Evolutionary conservation across 1,140 invertebrate species (phyloP).

Genomic region (Rhagoletis zephyria): DNA sequence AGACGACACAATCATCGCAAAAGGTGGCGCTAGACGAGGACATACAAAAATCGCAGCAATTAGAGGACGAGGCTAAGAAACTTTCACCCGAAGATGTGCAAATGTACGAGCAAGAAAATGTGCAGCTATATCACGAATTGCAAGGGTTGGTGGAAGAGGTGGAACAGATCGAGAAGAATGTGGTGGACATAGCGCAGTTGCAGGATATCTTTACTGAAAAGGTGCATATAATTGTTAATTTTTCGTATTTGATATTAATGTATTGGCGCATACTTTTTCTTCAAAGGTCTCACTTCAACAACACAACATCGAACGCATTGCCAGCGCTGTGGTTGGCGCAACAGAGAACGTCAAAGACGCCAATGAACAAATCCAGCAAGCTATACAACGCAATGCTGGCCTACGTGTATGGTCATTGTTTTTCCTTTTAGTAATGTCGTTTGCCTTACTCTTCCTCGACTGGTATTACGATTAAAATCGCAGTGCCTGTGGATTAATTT

Average conservation of each 20-base stretch:
- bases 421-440: slow-evolving; percentile 95
- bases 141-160: slow-evolving; percentile 87
- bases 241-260: slow-evolving; percentile 2
- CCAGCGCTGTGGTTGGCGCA: slow-evolving; percentile 88
- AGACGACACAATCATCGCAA: slow-evolving; percentile 19
- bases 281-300: slow-evolving; percentile 87
- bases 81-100: slow-evolving; percentile 90
- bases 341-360: slow-evolving; percentile 96
- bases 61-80: slow-evolving; percentile 75
- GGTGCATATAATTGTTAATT: slow-evolving; percentile 74
- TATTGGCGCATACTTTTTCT: background rate
- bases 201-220: slow-evolving; percentile 98
- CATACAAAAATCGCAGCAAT: slow-evolving; percentile 65
- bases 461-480: slow-evolving; percentile 94
- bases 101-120: slow-evolving; percentile 90
- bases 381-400: slow-evolving; percentile 96
- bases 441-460: slow-evolving; percentile 94
- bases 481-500: background rate
- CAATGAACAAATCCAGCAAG: slow-evolving; percentile 96
- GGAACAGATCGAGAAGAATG: slow-evolving; percentile 90
- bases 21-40: slow-evolving; percentile 70
- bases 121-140: slow-evolving; percentile 87
- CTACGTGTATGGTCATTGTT: slow-evolving; percentile 94
- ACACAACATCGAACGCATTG: slow-evolving; percentile 90
- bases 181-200: slow-evolving; percentile 95